Conservation (phyloP, 2,113 vertebrate species). For the Poeciliopsis occidentalis region DNA sequence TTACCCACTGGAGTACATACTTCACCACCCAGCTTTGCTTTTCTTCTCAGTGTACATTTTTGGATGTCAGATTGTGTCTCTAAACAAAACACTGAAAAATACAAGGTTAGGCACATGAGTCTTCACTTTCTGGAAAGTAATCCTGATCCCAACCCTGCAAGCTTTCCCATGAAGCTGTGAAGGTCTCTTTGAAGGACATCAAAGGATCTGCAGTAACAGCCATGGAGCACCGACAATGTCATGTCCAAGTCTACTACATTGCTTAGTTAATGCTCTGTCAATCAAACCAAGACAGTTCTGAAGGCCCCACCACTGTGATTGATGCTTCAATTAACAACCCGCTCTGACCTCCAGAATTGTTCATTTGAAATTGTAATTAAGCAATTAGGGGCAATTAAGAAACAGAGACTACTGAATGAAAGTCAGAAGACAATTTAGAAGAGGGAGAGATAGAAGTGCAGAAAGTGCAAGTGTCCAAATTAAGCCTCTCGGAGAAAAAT, state of each 20-base stretch:
- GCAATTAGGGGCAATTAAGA: conserved; percentile 84
- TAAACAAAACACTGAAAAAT: neutral
- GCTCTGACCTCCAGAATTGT: conserved; percentile 82
- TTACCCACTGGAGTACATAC: neutral
- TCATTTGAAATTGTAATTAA: conserved; percentile 85
- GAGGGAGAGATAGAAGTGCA: conserved; percentile 34
- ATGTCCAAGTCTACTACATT: conserved; percentile 69
- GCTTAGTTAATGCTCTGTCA: conserved; percentile 79
- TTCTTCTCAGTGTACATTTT: neutral
- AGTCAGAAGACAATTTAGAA: conserved; percentile 79
- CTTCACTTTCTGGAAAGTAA: neutral
- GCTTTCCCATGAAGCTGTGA: conserved; percentile 19
- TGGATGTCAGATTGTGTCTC: neutral
- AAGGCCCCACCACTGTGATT: conserved; percentile 76
- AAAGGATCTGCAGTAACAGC: conserved; percentile 35
- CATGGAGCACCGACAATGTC: conserved; percentile 71
- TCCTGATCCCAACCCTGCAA: conserved; percentile 1
- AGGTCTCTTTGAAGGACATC: conserved; percentile 63
- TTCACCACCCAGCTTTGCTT: neutral
- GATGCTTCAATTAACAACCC: conserved; percentile 83
- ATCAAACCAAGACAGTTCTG: conserved; percentile 73
- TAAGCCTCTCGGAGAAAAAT: conserved; percentile 62
- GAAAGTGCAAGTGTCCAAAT: conserved; percentile 61
- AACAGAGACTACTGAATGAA: conserved; percentile 76
- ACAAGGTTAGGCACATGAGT: neutral